phyloP scores from a whole-genome alignment of 2,797 vertebrate genomes.

The Semotilus atromaculatus region DNA sequence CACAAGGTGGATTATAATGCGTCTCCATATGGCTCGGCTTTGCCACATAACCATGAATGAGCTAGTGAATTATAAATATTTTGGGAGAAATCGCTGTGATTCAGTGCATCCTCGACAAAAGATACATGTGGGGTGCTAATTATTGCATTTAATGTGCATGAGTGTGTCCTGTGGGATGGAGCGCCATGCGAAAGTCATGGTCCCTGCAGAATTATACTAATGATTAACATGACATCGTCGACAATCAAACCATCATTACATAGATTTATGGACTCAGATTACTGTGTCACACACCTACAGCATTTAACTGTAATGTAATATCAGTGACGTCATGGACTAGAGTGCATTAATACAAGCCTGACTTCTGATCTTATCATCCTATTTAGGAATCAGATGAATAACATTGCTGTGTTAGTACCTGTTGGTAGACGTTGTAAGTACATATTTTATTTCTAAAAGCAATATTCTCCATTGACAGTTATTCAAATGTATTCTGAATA shows the following conservation, averaged over 20 bases:
- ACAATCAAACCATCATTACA: constrained; percentile 32
- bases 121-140: constrained; percentile 48
- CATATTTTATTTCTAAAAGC: background rate
- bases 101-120: constrained; percentile 31
- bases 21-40: constrained; percentile 67
- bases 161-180: constrained; percentile 27
- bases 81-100: constrained; percentile 22
- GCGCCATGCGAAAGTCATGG: constrained; percentile 21
- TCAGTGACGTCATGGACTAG: background rate
- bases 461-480: background rate
- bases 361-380: background rate
- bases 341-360: background rate
- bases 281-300: background rate
- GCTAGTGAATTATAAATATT: constrained; percentile 35
- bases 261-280: constrained; percentile 17
- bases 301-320: background rate
- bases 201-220: constrained; percentile 37
- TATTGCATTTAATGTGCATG: constrained; percentile 41
- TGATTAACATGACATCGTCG: constrained; percentile 28
- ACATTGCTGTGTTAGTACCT: background rate
- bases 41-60: constrained; percentile 13
- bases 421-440: background rate
- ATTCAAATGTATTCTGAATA: background rate
- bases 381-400: background rate
- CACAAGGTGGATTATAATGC: constrained; percentile 67